Conservation (phyloP, 2,888 invertebrate genomes). For the Ectemnius lituratus region DNA sequence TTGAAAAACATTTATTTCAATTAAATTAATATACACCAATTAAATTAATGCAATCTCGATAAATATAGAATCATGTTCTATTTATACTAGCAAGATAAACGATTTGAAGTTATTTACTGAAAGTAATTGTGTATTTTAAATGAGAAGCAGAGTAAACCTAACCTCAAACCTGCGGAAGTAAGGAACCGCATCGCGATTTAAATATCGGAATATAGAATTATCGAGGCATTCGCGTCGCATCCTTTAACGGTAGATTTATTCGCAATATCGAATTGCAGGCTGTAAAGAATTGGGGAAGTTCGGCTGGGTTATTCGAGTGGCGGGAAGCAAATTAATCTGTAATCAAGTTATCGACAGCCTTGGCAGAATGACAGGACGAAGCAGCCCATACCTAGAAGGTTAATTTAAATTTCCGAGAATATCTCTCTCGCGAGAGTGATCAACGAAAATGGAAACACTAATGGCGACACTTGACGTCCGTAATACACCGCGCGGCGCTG, state of each 20-base stretch:
- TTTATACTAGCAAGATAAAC: no score
- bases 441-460: conserved; percentile 13
- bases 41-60: no score
- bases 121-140: no score
- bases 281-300: not conserved
- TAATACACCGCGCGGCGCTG: not conserved
- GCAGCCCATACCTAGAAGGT: not conserved
- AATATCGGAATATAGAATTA: no score
- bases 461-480: not conserved
- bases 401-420: conserved; percentile 9
- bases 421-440: conserved; percentile 1
- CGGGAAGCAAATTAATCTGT: conserved; percentile 5
- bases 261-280: not conserved
- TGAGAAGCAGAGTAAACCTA: no score
- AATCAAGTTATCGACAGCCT: not conserved
- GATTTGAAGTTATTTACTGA: no score
- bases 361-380: not conserved
- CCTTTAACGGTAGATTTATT: conserved; percentile 7
- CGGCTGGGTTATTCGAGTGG: not conserved
- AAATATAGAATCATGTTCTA: no score
- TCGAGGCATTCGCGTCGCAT: not conserved
- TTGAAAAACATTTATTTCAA: no score
- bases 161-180: no score
- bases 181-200: no score
- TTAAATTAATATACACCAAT: no score